phyloP scores from a whole-genome alignment of 1,140 invertebrate genomes.

The Camponotus vicinus region DNA sequence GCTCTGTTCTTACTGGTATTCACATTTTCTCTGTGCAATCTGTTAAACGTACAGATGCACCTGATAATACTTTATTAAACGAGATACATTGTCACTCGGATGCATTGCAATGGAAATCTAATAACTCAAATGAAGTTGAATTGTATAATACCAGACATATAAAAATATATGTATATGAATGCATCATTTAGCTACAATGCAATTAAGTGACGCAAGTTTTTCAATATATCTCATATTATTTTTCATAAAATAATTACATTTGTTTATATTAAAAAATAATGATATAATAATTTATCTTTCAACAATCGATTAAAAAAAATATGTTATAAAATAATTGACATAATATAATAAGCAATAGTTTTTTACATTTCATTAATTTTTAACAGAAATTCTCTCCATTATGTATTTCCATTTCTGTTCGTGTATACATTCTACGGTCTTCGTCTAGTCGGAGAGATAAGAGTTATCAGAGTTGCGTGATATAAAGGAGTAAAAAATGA shows the following conservation, averaged over 20 bases:
- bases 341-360: not conserved
- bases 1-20: constrained; percentile 19
- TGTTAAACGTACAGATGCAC: not conserved
- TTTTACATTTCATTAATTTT: not conserved
- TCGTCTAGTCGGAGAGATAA: constrained; percentile 35
- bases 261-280: not conserved
- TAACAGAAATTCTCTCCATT: not conserved
- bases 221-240: not conserved
- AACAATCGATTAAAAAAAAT: not conserved
- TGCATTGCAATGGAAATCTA: constrained; percentile 19
- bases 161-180: not conserved
- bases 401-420: not conserved
- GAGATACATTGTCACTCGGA: not conserved
- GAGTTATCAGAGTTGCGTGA: constrained; percentile 49
- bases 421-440: not conserved
- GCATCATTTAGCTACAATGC: not conserved
- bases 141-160: not conserved
- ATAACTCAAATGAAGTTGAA: constrained; percentile 32
- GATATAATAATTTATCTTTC: not conserved
- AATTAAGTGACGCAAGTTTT: not conserved
- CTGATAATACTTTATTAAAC: constrained; percentile 69
- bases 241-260: not conserved
- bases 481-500: constrained; percentile 49
- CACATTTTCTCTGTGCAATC: constrained; percentile 20
- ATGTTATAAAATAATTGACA: not conserved